Evolutionary conservation across 1,140 invertebrate species (phyloP).

Genomic region (Luehdorfia chinensis): DNA sequence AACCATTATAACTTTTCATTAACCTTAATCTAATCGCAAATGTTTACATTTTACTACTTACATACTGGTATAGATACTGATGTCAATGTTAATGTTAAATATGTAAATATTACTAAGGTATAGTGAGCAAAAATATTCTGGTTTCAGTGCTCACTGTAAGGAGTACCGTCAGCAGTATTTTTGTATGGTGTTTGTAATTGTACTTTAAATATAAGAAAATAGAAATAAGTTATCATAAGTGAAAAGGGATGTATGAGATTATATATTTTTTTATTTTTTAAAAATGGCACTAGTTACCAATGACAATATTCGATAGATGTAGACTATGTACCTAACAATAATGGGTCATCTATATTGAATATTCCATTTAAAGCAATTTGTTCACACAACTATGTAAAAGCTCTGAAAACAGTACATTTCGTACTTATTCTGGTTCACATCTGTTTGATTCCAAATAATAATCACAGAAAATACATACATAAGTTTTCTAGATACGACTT

Average conservation of each 20-base stretch:
- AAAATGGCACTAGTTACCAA: conserved; percentile 44
- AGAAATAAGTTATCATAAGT: conserved; percentile 14
- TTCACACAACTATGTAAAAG: too few relatives aligned
- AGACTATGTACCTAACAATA: too few relatives aligned
- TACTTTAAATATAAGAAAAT: conserved; percentile 16
- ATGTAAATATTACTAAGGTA: neutral
- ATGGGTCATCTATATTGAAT: too few relatives aligned
- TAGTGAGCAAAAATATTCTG: conserved; percentile 1
- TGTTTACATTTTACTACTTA: too few relatives aligned
- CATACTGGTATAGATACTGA: neutral
- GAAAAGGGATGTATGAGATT: conserved; percentile 7
- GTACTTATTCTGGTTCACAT: too few relatives aligned
- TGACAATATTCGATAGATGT: conserved; percentile 43
- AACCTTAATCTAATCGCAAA: too few relatives aligned
- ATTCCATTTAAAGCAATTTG: too few relatives aligned
- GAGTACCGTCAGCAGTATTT: conserved; percentile 34
- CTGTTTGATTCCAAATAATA: too few relatives aligned
- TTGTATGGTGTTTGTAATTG: conserved; percentile 48
- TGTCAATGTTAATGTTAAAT: neutral
- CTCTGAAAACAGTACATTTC: too few relatives aligned
- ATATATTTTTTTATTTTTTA: conserved; percentile 19
- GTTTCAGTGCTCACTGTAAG: conserved; percentile 2
- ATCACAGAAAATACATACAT: too few relatives aligned
- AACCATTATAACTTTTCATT: too few relatives aligned
- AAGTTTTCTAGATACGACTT: too few relatives aligned